These are phyloP conservation scores for Lacerta bilineata DNA, from an alignment of 2,797 vertebrate genomes.

Conservation along the genomic window DNA sequence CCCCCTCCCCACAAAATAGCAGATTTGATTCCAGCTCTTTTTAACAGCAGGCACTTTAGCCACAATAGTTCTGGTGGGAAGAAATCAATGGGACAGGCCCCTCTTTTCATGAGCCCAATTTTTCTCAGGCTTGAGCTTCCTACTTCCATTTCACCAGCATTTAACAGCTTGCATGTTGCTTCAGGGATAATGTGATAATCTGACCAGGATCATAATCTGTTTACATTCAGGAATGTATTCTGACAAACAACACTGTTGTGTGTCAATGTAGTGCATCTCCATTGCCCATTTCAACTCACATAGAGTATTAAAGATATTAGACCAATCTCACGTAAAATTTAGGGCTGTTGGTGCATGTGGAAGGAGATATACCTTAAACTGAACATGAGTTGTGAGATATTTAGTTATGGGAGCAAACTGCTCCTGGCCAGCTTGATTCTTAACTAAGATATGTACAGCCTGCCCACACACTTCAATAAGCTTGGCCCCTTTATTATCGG, in stretches of 20 bases:
- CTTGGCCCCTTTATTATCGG: too few species aligned
- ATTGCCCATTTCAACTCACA: background rate
- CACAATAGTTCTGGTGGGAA: too few species aligned
- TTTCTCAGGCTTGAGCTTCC: too few species aligned
- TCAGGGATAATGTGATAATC: background rate
- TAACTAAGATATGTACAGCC: too few species aligned
- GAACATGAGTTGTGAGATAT: background rate
- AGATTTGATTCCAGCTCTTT: background rate
- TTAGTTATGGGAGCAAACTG: background rate
- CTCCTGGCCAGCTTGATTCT: background rate
- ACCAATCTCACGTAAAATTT: background rate
- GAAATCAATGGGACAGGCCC: too few species aligned
- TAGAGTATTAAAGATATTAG: background rate
- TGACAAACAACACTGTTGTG: background rate
- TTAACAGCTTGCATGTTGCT: background rate
- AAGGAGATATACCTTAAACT: background rate
- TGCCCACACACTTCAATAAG: too few species aligned
- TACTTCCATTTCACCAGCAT: background rate
- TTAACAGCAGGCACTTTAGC: too few species aligned
- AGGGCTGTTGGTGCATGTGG: background rate
- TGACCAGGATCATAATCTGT: too few species aligned
- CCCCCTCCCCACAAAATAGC: background rate
- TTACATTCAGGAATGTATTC: background rate
- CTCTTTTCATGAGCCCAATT: too few species aligned
- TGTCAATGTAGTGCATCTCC: background rate